phyloP scores from a whole-genome alignment of 2,113 vertebrate species.

The Scomber scombrus region DNA sequence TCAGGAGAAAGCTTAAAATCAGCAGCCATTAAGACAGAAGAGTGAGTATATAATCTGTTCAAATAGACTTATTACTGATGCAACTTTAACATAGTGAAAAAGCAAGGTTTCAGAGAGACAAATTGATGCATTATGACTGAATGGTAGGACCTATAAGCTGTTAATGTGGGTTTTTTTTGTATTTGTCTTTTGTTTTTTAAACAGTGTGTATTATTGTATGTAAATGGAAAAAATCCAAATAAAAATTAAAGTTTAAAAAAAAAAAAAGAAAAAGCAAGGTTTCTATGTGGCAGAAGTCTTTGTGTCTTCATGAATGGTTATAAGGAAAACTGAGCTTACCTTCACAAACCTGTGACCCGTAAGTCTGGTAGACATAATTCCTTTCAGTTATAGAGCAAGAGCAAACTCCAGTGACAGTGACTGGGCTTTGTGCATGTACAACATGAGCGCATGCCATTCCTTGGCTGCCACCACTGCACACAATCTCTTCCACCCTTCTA shows the following conservation, averaged over 20 bases:
- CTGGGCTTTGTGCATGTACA: constrained; percentile 15
- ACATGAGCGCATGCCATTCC: constrained; percentile 27
- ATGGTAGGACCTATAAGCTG: no score
- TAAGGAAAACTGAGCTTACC: constrained; percentile 53
- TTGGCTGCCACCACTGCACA: constrained; percentile 38
- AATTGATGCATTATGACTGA: no score
- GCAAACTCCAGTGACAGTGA: constrained; percentile 32
- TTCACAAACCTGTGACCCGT: constrained; percentile 42
- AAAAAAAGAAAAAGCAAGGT: background rate
- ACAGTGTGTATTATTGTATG: no score
- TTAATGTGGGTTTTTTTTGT: no score
- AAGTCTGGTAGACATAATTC: constrained; percentile 59
- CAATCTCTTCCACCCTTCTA: constrained; percentile 22
- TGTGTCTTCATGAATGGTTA: constrained; percentile 18
- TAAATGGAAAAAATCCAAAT: no score
- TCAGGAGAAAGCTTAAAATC: background rate
- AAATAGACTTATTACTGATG: background rate
- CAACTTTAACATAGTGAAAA: background rate
- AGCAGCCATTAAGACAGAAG: background rate
- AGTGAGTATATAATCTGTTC: background rate
- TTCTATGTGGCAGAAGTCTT: background rate
- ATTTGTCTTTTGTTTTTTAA: no score
- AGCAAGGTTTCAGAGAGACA: background rate
- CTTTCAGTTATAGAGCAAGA: constrained; percentile 47
- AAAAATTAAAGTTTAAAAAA: no score